Conservation (phyloP, 1,140 invertebrate genomes). For the Zaprionus vittiger region DNA sequence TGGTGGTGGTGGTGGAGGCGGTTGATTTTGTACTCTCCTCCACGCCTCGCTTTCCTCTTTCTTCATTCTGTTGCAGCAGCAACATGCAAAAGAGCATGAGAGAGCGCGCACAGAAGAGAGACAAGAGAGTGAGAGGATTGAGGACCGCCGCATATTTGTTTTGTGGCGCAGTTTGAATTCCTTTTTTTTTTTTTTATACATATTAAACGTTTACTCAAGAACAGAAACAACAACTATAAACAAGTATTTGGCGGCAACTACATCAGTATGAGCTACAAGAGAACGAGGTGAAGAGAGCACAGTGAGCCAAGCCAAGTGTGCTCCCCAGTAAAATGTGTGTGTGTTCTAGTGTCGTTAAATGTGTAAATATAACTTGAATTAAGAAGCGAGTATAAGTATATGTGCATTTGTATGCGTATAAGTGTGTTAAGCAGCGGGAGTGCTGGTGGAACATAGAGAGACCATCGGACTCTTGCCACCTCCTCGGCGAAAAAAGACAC, state of each 20-base stretch:
- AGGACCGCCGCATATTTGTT: slow-evolving; percentile 63
- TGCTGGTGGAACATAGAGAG: slow-evolving; percentile 5
- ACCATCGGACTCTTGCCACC: slow-evolving; percentile 24
- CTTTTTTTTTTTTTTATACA: slow-evolving; percentile 33
- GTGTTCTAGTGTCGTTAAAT: slow-evolving; percentile 34
- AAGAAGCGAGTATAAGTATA: slow-evolving; percentile 27
- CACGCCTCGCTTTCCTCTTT: slow-evolving; percentile 33
- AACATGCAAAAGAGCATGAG: slow-evolving; percentile 20
- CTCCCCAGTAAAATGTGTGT: slow-evolving; percentile 17
- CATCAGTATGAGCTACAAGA: slow-evolving; percentile 6
- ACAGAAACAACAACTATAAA: slow-evolving; percentile 57
- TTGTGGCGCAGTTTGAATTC: slow-evolving; percentile 61
- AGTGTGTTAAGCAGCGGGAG: slow-evolving; percentile 30
- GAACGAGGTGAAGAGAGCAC: slow-evolving; percentile 11
- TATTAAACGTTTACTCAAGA: slow-evolving; percentile 56
- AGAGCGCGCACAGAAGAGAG: not conserved
- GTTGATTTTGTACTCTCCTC: slow-evolving; percentile 38
- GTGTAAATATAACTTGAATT: slow-evolving; percentile 70
- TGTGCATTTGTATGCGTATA: not conserved
- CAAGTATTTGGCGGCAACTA: slow-evolving; percentile 66
- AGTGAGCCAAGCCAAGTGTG: slow-evolving; percentile 16
- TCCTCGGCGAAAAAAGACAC: slow-evolving; percentile 13
- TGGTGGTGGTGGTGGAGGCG: slow-evolving; percentile 39
- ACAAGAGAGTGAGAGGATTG: not conserved
- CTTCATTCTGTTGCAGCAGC: slow-evolving; percentile 58